These are phyloP conservation scores for Botrylloides violaceus DNA, from an alignment of 23 tunicate species.

Conservation along the genomic window DNA sequence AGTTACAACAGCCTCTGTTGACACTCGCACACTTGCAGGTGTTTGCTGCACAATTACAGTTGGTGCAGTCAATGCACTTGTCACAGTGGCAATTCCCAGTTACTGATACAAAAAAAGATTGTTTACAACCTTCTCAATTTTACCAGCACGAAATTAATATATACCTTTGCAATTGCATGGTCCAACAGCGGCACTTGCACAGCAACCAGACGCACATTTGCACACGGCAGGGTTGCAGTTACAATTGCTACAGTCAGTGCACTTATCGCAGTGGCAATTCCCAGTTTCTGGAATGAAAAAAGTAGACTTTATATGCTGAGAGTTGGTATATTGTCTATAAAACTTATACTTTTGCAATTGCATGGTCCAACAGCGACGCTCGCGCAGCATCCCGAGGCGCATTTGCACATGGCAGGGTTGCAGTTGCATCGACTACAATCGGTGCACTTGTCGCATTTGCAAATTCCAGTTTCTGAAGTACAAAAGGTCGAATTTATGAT, in stretches of 20 bases:
- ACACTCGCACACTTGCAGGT: background rate
- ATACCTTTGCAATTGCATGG: background rate
- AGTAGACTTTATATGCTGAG: no score
- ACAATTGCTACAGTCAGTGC: background rate
- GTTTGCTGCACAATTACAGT: background rate
- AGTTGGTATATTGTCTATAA: no score
- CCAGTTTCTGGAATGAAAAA: no score
- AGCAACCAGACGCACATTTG: background rate
- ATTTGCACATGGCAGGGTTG: background rate
- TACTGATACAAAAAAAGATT: background rate
- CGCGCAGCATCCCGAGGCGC: background rate
- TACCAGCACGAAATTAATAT: background rate
- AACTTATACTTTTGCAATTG: background rate
- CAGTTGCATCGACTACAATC: background rate
- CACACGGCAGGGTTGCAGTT: background rate
- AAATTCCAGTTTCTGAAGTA: background rate
- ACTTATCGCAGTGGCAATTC: background rate
- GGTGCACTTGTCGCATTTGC: background rate
- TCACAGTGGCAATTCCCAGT: background rate
- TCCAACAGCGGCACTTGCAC: background rate
- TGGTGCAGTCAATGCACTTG: background rate
- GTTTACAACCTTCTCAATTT: no score
- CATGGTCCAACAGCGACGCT: background rate
- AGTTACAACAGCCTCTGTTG: background rate
- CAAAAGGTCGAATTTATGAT: no score